Evolutionary conservation across 2,113 vertebrate species (phyloP).

Genomic region (Myxocyprinus asiaticus): DNA sequence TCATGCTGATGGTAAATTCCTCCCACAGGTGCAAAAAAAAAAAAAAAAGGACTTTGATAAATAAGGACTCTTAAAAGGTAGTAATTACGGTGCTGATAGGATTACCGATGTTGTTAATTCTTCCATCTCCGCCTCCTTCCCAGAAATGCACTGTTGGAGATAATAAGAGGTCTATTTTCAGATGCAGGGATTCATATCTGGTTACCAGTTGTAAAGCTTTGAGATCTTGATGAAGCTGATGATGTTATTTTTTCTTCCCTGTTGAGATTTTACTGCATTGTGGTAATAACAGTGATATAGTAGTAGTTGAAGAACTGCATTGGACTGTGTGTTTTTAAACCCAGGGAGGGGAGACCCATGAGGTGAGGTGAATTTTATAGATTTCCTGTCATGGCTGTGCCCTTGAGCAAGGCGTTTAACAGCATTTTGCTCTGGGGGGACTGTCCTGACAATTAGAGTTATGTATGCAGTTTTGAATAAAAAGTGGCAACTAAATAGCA

Average conservation of each 20-base stretch:
- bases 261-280: constrained; percentile 8
- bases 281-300: constrained; percentile 17
- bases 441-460: neutral
- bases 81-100: constrained; percentile 19
- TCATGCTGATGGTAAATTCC: constrained; percentile 26
- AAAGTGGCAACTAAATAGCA: neutral
- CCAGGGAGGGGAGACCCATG: neutral
- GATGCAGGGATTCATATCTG: neutral
- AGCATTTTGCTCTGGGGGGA: neutral
- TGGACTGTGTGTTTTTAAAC: constrained; percentile 1
- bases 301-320: neutral
- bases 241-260: neutral
- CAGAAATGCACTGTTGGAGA: constrained; percentile 1
- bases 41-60: constrained; percentile 45
- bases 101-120: constrained; percentile 22
- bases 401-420: constrained; percentile 22
- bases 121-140: constrained; percentile 3
- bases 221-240: neutral
- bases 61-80: constrained; percentile 25
- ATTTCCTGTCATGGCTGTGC: constrained; percentile 12
- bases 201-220: constrained; percentile 10
- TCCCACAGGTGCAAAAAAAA: constrained; percentile 44
- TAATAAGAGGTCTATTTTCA: constrained; percentile 1
- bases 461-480: constrained; percentile 1
- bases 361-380: neutral